These are phyloP conservation scores for Salvelinus alpinus DNA, from an alignment of 2,113 vertebrate species.

Conservation along the genomic window DNA sequence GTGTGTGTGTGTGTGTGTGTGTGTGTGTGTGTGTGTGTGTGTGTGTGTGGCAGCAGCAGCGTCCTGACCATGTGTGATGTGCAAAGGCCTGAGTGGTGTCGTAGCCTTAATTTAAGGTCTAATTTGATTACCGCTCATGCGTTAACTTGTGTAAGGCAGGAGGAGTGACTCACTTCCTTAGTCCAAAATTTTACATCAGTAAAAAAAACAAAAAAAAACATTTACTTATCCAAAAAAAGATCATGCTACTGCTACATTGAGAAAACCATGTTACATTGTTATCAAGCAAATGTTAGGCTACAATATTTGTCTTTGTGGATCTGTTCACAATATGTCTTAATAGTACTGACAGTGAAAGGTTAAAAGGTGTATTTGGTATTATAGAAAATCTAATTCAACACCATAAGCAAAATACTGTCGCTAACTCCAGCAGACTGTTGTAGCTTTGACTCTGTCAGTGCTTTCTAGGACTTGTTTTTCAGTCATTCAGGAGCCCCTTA, in stretches of 20 bases:
- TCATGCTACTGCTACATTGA: background rate
- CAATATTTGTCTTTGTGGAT: too few species aligned
- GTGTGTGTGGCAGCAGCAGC: background rate
- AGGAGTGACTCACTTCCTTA: background rate
- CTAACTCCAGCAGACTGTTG: too few species aligned
- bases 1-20: background rate
- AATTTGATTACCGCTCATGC: constrained; percentile 15
- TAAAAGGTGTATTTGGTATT: background rate
- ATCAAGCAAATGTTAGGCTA: too few species aligned
- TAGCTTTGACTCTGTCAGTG: background rate
- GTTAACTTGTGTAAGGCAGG: background rate
- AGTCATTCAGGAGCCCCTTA: background rate
- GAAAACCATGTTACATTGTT: too few species aligned
- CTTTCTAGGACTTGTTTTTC: background rate
- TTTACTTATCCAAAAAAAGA: too few species aligned
- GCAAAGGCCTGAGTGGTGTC: background rate
- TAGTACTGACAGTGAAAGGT: background rate
- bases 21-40: background rate
- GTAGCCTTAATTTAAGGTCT: constrained; percentile 6
- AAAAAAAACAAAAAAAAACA: too few species aligned
- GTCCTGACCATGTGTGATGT: background rate
- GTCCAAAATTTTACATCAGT: too few species aligned
- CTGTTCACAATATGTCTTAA: background rate
- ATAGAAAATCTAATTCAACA: background rate
- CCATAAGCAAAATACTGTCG: background rate